Evolutionary conservation across 2,113 vertebrate species (phyloP).

Genomic region (Antennarius striatus): DNA sequence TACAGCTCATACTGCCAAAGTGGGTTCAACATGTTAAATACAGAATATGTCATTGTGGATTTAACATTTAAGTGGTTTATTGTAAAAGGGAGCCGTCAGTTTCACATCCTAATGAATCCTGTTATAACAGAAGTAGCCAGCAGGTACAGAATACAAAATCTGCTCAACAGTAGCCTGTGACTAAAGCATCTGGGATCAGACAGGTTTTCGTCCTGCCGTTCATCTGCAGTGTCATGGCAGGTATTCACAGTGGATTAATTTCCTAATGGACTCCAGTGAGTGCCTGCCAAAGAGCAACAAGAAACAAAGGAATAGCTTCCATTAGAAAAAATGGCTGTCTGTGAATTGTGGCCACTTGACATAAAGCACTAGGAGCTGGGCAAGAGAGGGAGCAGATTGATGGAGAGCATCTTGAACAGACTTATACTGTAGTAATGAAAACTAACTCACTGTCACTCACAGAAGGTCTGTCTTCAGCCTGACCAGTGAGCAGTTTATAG

Average conservation of each 20-base stretch:
- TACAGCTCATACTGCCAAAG: neutral
- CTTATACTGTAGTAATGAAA: constrained; percentile 38
- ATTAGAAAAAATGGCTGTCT: constrained; percentile 65
- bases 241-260: constrained; percentile 54
- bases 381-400: constrained; percentile 44
- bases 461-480: constrained; percentile 13
- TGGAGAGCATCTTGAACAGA: constrained; percentile 33
- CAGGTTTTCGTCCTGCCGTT: constrained; percentile 53
- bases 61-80: neutral
- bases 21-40: constrained; percentile 18
- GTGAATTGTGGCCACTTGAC: constrained; percentile 64
- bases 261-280: constrained; percentile 67
- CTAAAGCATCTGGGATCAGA: constrained; percentile 36
- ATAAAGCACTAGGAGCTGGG: constrained; percentile 41
- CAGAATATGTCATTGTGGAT: neutral
- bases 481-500: neutral
- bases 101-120: constrained; percentile 23
- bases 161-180: constrained; percentile 13
- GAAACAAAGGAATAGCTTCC: constrained; percentile 61
- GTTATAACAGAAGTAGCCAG: constrained; percentile 18
- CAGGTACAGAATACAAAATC: constrained; percentile 34
- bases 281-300: constrained; percentile 60
- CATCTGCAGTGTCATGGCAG: constrained; percentile 39
- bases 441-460: constrained; percentile 32
- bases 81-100: neutral